Conservation (phyloP, 2,888 invertebrate genomes). For the Mimas tiliae region DNA sequence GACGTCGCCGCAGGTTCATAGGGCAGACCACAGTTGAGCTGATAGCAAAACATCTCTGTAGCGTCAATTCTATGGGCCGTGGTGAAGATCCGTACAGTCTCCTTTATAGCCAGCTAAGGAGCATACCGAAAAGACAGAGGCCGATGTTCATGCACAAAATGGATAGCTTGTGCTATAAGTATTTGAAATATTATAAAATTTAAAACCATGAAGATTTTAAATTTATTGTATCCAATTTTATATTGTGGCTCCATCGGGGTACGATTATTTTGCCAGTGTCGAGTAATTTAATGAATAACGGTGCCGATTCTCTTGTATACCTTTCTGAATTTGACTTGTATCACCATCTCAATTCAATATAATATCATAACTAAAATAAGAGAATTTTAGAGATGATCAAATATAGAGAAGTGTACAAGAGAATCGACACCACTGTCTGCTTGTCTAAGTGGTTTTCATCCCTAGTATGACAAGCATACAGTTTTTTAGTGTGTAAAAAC, state of each 20-base stretch:
- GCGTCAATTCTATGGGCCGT: background rate
- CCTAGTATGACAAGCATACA: background rate
- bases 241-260: no score
- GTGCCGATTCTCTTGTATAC: no score
- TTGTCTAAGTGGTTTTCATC: background rate
- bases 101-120: background rate
- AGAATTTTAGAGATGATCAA: no score
- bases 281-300: no score
- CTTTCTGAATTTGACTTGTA: no score
- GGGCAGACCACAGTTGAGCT: background rate
- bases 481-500: background rate
- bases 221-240: no score
- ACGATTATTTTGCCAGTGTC: no score
- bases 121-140: background rate
- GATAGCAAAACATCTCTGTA: background rate
- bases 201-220: no score
- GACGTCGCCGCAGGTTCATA: background rate
- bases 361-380: no score
- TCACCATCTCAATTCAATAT: no score
- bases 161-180: background rate
- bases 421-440: no score
- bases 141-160: background rate
- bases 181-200: background rate
- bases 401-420: no score
- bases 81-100: background rate